Evolutionary conservation across 2,797 vertebrate genomes (phyloP), one percentile per base, ranked within the genome.

Genomic region (Gymnothorax javanicus): DNA sequence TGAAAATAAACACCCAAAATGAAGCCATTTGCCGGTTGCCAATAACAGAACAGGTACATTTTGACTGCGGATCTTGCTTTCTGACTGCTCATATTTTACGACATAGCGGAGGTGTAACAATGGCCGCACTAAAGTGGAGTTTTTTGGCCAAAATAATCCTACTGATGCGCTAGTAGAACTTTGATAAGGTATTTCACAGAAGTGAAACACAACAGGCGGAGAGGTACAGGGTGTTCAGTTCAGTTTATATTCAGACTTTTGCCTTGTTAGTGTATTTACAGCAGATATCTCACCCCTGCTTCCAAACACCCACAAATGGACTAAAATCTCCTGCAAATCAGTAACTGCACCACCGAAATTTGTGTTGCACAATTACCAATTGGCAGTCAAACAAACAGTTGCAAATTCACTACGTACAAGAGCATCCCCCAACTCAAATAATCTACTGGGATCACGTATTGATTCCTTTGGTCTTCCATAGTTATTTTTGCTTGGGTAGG

Each of bases 1-100:
- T 87, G 25, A 43, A 84, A 23, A 81, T 59, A 79, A 86, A 86
- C 87, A 50, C 86, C 23, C 17, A 50, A 60, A 79, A 77, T 57
- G 64, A 58, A 56, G 13, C 33, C 56, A 54, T 20, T 75, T 7
- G 25, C n/a, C 50, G n/a, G 56, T 82, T 54, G 17, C 67, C 75
- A 43, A 83, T 23, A 67, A 56, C 56, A 83, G 54, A 5, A 87
- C 27, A 57, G 82, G 82, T 60, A 60, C 56, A 50, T 50, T 11
- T 27, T 43, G 13, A 9, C 50, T 23, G 33, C 15, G 3, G 33
- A n/a, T 81, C 50, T 8, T 50, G 56, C 56, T 81, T n/a, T 56
- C 77, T n/a, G 52, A 81, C 50, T 23, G 11, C 52, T 9, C 17
- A 25, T 56, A 23, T 17, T 81, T n/a, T 54, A 15, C 56, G 17